These are phyloP conservation scores for Ailuropoda melanoleuca DNA, from an alignment of 2,113 vertebrate species.

Conservation along the genomic window DNA sequence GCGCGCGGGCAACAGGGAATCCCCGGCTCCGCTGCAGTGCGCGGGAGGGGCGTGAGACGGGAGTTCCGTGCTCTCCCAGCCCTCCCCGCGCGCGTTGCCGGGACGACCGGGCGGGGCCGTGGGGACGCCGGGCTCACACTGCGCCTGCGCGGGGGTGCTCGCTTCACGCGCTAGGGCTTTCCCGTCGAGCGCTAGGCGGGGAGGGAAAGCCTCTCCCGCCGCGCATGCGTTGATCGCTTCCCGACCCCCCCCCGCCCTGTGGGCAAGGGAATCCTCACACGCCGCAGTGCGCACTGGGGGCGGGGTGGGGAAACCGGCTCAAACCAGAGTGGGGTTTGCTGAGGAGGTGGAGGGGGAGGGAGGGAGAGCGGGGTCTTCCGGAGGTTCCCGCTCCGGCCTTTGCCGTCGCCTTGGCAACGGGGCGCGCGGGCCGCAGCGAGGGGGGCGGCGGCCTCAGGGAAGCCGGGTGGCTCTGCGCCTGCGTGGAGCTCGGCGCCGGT, in stretches of 20 bases:
- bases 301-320: conserved; percentile 62
- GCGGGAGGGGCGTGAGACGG: not conserved
- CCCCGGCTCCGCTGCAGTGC: conserved; percentile 23
- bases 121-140: not conserved
- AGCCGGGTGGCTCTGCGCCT: conserved; percentile 36
- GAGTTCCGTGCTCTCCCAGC: conserved; percentile 18
- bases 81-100: not conserved
- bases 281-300: conserved; percentile 50
- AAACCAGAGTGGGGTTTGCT: conserved; percentile 57
- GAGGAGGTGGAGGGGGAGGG: not conserved
- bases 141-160: conserved; percentile 25
- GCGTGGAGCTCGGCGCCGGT: conserved; percentile 25
- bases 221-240: conserved; percentile 41
- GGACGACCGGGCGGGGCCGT: not conserved
- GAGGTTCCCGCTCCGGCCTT: not conserved
- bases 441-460: conserved; percentile 32
- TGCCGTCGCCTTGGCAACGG: conserved; percentile 50
- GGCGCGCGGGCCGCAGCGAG: not conserved
- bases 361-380: conserved; percentile 49
- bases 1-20: conserved; percentile 64
- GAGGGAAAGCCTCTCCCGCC: not conserved
- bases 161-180: conserved; percentile 16
- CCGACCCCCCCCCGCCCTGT: not conserved
- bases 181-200: not conserved
- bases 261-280: conserved; percentile 68